Evolutionary conservation across 2,113 vertebrate species (phyloP), one percentile per base, ranked within the genome.

Genomic region (Nothocercus nigrocapillus): DNA sequence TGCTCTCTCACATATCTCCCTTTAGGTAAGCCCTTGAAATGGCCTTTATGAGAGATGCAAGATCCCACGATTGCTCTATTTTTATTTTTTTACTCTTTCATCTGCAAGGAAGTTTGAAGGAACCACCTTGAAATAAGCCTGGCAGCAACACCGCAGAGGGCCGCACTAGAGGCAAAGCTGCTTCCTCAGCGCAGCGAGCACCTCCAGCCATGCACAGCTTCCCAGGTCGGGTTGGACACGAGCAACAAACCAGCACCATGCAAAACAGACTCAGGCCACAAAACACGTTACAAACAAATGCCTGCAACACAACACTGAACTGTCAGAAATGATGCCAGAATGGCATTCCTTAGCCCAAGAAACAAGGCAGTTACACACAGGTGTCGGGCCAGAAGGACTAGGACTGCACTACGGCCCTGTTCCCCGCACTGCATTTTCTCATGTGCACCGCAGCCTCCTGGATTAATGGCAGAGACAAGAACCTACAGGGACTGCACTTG

Each of bases 211-310:
- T 3, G 25, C 40, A 74, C 42, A 78, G 10, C 17, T 24, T 74
- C 30, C 45, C 36, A 77, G 16, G 13, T 77, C 53, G 11, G 34
- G 28, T n/a, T 47, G 74, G 79, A 70, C 7, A n/a, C 56, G 63
- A 82, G n/a, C 19, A 69, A 77, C 66, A 19, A 78, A 6, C 38
- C 89, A 86, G 51, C 88, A 42, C 40, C 34, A 66, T 83, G 74
- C 44, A 87, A 40, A 80, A 19, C 8, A 36, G 54, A 73, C 54
- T 84, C 16, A 89, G 61, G 36, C 54, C 61, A 70, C 56, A 53
- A 45, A 61, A 22, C 53, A 13, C 61, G 34, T 34, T 63, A 78
- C 30, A 82, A 67, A 62, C 7, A 1, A 15, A 62, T 8, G 54
- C 54, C 72, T 78, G 72, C 49, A 74, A 80, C 25, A 22, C 38